Evolutionary conservation across 64 coral and sea anemone genomes (phyloP).

Genomic region (Acropora tenuis): DNA sequence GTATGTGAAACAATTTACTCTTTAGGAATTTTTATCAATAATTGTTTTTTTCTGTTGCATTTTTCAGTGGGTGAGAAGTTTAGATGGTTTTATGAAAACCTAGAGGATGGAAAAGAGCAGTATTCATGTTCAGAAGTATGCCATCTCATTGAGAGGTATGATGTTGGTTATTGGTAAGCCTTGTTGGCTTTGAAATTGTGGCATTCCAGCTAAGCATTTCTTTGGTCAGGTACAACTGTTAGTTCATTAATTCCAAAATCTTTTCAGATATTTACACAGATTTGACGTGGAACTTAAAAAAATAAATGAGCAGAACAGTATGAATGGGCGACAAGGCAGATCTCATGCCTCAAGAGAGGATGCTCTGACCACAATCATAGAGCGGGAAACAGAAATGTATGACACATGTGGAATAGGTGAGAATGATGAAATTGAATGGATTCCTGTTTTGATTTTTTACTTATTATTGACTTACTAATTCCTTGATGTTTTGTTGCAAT

Average conservation of each 20-base stretch:
- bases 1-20: too few relatives aligned
- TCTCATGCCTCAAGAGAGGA: slow-evolving; percentile 62
- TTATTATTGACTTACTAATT: background rate
- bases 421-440: background rate
- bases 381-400: slow-evolving; percentile 57
- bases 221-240: too few relatives aligned
- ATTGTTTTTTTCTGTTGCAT: background rate
- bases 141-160: slow-evolving; percentile 64
- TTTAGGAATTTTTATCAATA: too few relatives aligned
- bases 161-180: too few relatives aligned
- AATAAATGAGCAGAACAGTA: slow-evolving; percentile 67
- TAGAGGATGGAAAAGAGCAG: slow-evolving; percentile 49
- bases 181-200: too few relatives aligned
- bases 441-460: too few relatives aligned
- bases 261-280: slow-evolving; percentile 62
- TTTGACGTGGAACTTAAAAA: slow-evolving; percentile 65
- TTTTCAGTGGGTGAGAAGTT: slow-evolving; percentile 71
- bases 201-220: too few relatives aligned
- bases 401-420: slow-evolving; percentile 64
- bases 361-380: slow-evolving; percentile 42
- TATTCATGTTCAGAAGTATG: slow-evolving; percentile 60
- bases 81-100: slow-evolving; percentile 74
- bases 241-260: too few relatives aligned
- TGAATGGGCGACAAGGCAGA: slow-evolving; percentile 69
- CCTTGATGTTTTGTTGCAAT: background rate